These are phyloP conservation scores for Catharus minimus DNA, from an alignment of 2,113 vertebrate species.

Conservation along the genomic window DNA sequence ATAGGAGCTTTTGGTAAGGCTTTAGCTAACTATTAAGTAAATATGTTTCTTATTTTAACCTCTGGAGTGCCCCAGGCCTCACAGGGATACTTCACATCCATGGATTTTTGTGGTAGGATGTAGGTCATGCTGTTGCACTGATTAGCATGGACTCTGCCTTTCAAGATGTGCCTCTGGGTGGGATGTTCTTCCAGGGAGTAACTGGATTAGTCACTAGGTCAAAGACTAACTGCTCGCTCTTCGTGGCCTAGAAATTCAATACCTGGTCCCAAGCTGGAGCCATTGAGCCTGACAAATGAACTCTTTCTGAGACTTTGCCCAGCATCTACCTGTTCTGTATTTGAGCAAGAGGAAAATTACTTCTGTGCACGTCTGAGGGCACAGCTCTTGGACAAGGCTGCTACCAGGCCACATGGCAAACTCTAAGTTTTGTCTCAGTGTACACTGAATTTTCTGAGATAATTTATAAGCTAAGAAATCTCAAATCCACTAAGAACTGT, in stretches of 20 bases:
- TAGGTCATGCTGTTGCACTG: slow-evolving; percentile 44
- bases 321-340: neutral
- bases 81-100: slow-evolving; percentile 5
- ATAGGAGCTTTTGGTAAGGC: slow-evolving; percentile 42
- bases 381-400: neutral
- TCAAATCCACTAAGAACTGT: slow-evolving; percentile 40
- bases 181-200: slow-evolving; percentile 46
- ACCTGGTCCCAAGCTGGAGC: neutral
- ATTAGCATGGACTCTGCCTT: slow-evolving; percentile 46
- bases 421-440: neutral
- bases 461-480: slow-evolving; percentile 8
- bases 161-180: slow-evolving; percentile 39
- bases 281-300: neutral
- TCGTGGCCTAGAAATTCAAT: slow-evolving; percentile 12
- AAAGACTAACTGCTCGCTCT: slow-evolving; percentile 11
- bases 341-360: neutral
- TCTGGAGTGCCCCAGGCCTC: slow-evolving; percentile 41
- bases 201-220: slow-evolving; percentile 52
- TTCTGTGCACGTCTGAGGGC: neutral
- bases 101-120: slow-evolving; percentile 51
- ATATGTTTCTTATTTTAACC: slow-evolving; percentile 68
- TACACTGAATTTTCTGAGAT: neutral
- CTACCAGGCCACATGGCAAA: neutral
- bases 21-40: slow-evolving; percentile 55
- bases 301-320: neutral